Evolutionary conservation across 2,797 vertebrate species (phyloP), one percentile per base, ranked within the genome.

Genomic region (Sebastes diploproa): DNA sequence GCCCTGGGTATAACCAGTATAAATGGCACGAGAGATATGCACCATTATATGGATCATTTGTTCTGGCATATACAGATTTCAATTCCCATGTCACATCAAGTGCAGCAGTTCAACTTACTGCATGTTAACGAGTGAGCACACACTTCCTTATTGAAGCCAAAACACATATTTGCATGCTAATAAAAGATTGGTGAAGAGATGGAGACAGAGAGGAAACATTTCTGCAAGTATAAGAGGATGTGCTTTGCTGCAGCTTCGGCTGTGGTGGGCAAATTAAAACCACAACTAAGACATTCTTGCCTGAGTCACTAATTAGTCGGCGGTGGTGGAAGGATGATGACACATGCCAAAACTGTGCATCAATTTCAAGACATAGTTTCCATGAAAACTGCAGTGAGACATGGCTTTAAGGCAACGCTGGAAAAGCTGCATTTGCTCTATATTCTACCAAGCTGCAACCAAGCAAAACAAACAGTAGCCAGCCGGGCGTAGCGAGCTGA

Each of bases 261-360:
- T 66, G 58, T 3, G 16, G 67, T 52, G 46, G 27, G 32, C 11
- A 74, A 70, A 42, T 3, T n/a, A 67, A 67, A 70, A 52, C 27
- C 77, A 63, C 77, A 64, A 64, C 25, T 13, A 36, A 75, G 30
- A 42, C 50, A 71, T 27, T 80, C 29, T 65, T 70, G 58, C 7
- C 16, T 18, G 27, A 65, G 70, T 75, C 50, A 56, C 30, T 23
- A 34, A 64, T 60, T 29, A 76, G 63, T 29, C 27, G 38, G 29
- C 22, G 38, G 29, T 12, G 59, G 62, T 64, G 59, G 29, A 65
- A n/a, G 25, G 67, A 67, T 5, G 69, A 23, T 58, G 60, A 66
- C n/a, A 14, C 25, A 22, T 59, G 23, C 34, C 38, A 62, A 32
- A 70, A 29, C 69, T 50, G 34, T 52, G n/a, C 16, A 66, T 64